These are phyloP conservation scores for Catocala fraxini DNA, from an alignment of 2,888 invertebrate genomes.

Conservation along the genomic window DNA sequence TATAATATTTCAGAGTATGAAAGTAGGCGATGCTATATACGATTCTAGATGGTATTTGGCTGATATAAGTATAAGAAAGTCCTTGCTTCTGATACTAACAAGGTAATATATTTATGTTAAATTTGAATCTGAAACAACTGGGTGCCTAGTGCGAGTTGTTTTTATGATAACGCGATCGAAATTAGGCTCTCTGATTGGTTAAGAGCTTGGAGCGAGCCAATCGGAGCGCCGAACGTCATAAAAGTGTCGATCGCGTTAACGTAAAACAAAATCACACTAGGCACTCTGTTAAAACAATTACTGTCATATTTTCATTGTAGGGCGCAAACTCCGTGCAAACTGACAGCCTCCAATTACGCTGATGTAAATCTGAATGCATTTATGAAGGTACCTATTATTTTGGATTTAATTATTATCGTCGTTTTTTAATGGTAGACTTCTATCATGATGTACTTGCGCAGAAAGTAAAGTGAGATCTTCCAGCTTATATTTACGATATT, in stretches of 20 bases:
- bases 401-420: no score
- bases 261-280: no score
- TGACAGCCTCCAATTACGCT: conserved; percentile 68
- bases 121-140: no score
- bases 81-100: conserved; percentile 58
- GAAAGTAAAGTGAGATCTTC: conserved; percentile 64
- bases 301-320: conserved; percentile 47
- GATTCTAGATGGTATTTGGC: conserved; percentile 66
- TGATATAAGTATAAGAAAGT: conserved; percentile 53
- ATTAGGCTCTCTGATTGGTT: no score
- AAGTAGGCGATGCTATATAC: conserved; percentile 64
- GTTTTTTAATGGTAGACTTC: no score
- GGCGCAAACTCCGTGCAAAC: conserved; percentile 64
- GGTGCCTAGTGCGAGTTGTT: no score
- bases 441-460: no score
- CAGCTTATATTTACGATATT: conserved; percentile 9
- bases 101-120: conserved; percentile 54
- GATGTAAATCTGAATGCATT: conserved; percentile 68
- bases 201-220: no score
- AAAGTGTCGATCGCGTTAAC: no score
- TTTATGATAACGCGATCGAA: no score
- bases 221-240: no score
- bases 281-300: no score
- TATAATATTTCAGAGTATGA: conserved; percentile 58
- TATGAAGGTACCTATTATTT: not conserved